A percentile compares a stretch with the other conserved stretches of the same genome.
Evolutionary conservation across 2,888 invertebrate genomes (phyloP).

Genomic region (Orthosia incerta): DNA sequence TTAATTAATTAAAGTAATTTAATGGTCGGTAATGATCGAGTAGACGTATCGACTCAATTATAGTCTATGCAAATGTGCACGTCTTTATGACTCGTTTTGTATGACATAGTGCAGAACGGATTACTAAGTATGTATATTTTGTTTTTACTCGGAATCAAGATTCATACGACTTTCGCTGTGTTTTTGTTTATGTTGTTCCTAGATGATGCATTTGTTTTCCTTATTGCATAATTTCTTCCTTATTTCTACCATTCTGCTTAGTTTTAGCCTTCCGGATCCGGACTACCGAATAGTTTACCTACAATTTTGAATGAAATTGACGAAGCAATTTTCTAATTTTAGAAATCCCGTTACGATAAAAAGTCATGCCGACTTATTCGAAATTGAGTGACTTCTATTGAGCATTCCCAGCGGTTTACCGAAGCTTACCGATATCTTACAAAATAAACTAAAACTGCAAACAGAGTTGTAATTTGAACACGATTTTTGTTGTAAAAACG

Average conservation of each 20-base stretch:
- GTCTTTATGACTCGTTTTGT: constrained; percentile 34
- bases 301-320: constrained; percentile 32
- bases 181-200: constrained; percentile 23
- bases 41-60: constrained; percentile 56
- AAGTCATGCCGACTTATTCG: constrained; percentile 34
- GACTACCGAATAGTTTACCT: neutral
- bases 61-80: constrained; percentile 43
- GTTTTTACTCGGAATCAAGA: neutral
- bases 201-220: constrained; percentile 4
- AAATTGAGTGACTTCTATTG: constrained; percentile 61
- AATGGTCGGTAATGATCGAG: constrained; percentile 59
- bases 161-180: constrained; percentile 19
- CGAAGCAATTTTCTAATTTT: constrained; percentile 50
- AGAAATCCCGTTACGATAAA: constrained; percentile 56
- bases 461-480: constrained; percentile 67
- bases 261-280: constrained; percentile 7
- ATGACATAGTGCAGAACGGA: constrained; percentile 37
- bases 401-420: constrained; percentile 69
- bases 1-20: constrained; percentile 68
- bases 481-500: constrained; percentile 65
- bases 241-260: neutral
- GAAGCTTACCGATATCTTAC: constrained; percentile 66
- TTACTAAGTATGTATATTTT: constrained; percentile 19
- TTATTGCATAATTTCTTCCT: constrained; percentile 19
- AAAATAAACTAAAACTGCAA: constrained; percentile 68